Evolutionary conservation across 2,888 invertebrate genomes (phyloP), one percentile per base, ranked within the genome.

Genomic region (Fabriciana adippe): DNA sequence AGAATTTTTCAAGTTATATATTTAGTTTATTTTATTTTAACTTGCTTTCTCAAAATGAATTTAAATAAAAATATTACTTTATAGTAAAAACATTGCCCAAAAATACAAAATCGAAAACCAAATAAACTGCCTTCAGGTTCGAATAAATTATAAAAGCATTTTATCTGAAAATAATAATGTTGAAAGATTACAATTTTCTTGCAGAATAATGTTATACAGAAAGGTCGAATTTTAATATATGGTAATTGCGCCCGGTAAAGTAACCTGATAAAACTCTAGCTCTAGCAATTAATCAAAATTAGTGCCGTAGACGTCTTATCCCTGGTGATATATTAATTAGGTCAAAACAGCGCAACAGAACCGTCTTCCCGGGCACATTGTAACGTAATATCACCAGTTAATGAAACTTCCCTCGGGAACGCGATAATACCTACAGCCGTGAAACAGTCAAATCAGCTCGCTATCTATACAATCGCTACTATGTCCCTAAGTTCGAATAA

Each of bases 281-380:
- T 67, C 73, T 69, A 56, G 65, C 57, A 81, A 83, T 85, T 84
- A 79, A 85, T 85, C 83, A 84, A 83, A 84, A 83, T 85, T 83
- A 82, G 77, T 78, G 76, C 76, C 77, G 72, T 80, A 74, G 76
- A 77, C 74, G 74, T 74, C 71, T 77, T 76, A 80, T 85, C 85
- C 81, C 81, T 70, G 80, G 79, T 79, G 78, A 82, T 83, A 82
- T 81, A 86, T 84, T 86, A 88, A 88, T 87, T 86, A 85, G 85
- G 86, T 86, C 84, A 83, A 82, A 86, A 84, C 81, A 84, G 74
- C 75, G 76, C 76, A 76, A 76, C 73, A 77, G 74, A 77, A 74
- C 75, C 78, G 79, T 84, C 81, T 83, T 82, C 79, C 71, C 69
- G 66, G 68, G 78, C 76, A 80, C 79, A 81, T 78, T 82, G 86